Evolutionary conservation across 2,113 vertebrate genomes (phyloP).

Genomic region (Cololabis saira): DNA sequence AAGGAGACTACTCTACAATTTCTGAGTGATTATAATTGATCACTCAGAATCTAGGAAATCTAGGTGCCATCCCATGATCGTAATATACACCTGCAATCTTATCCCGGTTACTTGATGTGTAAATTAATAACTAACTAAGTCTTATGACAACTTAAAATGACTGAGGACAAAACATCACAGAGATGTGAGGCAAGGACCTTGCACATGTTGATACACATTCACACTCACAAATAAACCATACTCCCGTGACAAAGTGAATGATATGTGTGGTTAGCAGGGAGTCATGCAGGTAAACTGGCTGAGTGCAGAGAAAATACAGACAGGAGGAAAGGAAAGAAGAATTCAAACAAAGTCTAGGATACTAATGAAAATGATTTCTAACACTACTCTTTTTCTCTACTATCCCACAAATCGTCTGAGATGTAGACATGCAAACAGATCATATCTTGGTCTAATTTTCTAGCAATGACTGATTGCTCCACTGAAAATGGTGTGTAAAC

Average conservation of each 20-base stretch:
- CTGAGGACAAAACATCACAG: constrained; percentile 39
- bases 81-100: background rate
- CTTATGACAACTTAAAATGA: constrained; percentile 37
- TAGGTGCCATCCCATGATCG: constrained; percentile 11
- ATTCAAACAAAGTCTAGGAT: constrained; percentile 7
- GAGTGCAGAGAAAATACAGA: constrained; percentile 19
- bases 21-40: background rate
- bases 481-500: background rate
- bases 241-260: constrained; percentile 58
- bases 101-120: background rate
- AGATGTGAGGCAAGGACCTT: constrained; percentile 26
- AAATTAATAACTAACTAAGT: constrained; percentile 18
- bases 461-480: background rate
- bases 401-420: constrained; percentile 10
- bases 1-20: background rate
- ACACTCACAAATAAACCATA: constrained; percentile 63
- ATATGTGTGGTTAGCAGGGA: constrained; percentile 42
- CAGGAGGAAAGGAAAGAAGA: constrained; percentile 2
- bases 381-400: constrained; percentile 58
- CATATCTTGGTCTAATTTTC: constrained; percentile 12
- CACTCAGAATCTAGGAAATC: background rate
- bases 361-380: constrained; percentile 30
- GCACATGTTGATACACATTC: constrained; percentile 38
- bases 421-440: constrained; percentile 2
- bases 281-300: constrained; percentile 63